Base-by-base conservation (phyloP, 2,888 invertebrate species). In the Tridacna crocea region DNA sequence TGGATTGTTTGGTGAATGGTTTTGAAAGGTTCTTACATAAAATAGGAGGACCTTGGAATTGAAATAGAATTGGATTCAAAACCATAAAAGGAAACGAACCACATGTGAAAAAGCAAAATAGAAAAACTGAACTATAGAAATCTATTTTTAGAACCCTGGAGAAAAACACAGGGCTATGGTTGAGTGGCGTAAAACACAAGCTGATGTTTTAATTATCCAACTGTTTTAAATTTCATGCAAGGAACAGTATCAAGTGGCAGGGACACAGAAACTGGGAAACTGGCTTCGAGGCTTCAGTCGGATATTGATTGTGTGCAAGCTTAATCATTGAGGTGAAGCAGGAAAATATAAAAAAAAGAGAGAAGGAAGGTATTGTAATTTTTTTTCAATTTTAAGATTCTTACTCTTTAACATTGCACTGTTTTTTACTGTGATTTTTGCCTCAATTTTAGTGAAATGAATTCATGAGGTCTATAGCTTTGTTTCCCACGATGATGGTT, bases 131-230 rank as follows among this genome's bases (percentile, higher is more conserved):
- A 36, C 36, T 51, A 61, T 22, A 22, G 61, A 61, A 61, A 22
- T 61, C 70, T 70, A 70, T 70, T 70, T 70, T 70, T 70, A 70
- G 70, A 11, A 24, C 61, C 46, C 51, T 15, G 26, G 24, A 70
- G 46, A 66, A 66, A 26, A n/a, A 51, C 70, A 51, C 48, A 26
- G 13, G 22, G 48, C n/a, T 47, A 70, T 47, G 70, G 8, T 70
- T 70, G 24, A 70, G 70, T 70, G 51, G 26, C 22, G 24, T 70
- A 47, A 70, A 70, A 70, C 70, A 70, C 17, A 51, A 51, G 47
- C 48, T 70, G 70, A 70, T 70, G 70, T 47, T 51, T 70, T 70
- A 70, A 70, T 70, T 70, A 70, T 70, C 70, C 70, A 70, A 70
- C 51, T 27, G 70, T 48, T 70, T 70, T 70, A 70, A 70, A 70